Percentiles rank a stretch among this genome's conserved stretches.
Evolutionary conservation across 1,140 invertebrate species (phyloP).

Genomic region (Oedothorax gibbosus): DNA sequence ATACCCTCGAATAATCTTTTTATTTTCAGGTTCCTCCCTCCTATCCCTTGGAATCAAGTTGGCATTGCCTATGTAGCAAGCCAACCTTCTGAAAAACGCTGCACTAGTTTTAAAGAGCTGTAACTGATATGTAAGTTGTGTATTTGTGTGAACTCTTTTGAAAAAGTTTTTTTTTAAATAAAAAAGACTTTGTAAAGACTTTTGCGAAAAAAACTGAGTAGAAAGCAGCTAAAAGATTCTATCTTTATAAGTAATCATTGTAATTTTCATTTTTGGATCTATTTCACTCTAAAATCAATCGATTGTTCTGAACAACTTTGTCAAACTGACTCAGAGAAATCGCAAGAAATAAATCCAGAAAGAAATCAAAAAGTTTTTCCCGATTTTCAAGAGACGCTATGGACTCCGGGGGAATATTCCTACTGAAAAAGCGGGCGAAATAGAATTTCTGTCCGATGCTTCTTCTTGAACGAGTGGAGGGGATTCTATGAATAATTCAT

Average conservation of each 20-base stretch:
- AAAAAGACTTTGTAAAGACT: too few relatives aligned
- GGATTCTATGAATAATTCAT: constrained; percentile 60
- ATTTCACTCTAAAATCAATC: too few relatives aligned
- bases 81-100: not conserved
- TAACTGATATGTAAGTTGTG: too few relatives aligned
- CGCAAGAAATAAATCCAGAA: not conserved
- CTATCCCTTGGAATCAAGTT: constrained; percentile 25
- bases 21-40: constrained; percentile 2
- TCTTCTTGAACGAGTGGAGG: constrained; percentile 18
- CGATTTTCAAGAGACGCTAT: constrained; percentile 22
- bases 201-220: too few relatives aligned
- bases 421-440: constrained; percentile 51
- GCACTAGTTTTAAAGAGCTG: too few relatives aligned
- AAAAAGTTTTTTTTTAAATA: too few relatives aligned
- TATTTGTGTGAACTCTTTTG: too few relatives aligned
- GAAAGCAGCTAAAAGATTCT: too few relatives aligned
- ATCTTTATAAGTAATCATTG: too few relatives aligned
- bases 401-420: constrained; percentile 43
- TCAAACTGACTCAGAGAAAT: too few relatives aligned
- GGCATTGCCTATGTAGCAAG: constrained; percentile 40
- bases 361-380: constrained; percentile 61
- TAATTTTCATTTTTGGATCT: too few relatives aligned
- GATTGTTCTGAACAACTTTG: too few relatives aligned
- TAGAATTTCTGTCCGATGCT: constrained; percentile 56
- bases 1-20: constrained; percentile 26